Conservation (phyloP, 2,888 invertebrate genomes). For the Tachina lurida region DNA sequence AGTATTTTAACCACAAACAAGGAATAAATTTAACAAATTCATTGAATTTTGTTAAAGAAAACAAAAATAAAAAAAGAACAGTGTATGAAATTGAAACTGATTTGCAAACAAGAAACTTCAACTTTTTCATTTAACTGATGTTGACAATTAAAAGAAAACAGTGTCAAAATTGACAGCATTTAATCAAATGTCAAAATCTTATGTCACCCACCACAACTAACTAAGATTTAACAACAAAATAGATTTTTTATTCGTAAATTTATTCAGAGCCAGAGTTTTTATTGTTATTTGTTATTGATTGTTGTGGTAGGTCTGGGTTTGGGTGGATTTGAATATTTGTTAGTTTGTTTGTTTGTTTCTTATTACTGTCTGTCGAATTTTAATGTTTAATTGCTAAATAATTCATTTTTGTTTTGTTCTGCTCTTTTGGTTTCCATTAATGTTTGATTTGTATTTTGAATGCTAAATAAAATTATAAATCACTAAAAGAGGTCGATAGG, state of each 20-base stretch:
- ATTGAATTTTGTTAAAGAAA: slow-evolving; percentile 28
- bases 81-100: slow-evolving; percentile 5
- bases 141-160: slow-evolving; percentile 74
- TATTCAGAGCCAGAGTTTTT: slow-evolving; percentile 33
- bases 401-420: slow-evolving; percentile 5
- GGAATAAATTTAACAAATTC: slow-evolving; percentile 56
- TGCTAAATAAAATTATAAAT: slow-evolving; percentile 14
- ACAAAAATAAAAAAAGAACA: not conserved
- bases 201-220: slow-evolving; percentile 62
- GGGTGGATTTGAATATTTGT: slow-evolving; percentile 39
- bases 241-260: not conserved
- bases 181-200: slow-evolving; percentile 75
- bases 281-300: slow-evolving; percentile 17
- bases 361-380: slow-evolving; percentile 35
- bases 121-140: slow-evolving; percentile 61
- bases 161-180: slow-evolving; percentile 74
- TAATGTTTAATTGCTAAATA: slow-evolving; percentile 56
- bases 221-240: not conserved
- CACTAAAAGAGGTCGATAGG: slow-evolving; percentile 10
- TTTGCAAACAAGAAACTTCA: slow-evolving; percentile 56
- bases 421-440: not conserved
- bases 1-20: slow-evolving; percentile 43
- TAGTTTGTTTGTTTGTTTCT: slow-evolving; percentile 7
- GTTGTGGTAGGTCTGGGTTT: slow-evolving; percentile 63
- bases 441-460: slow-evolving; percentile 29